phyloP scores from a whole-genome alignment of 2,888 invertebrate species.

The Didymodactylos carnosus region DNA sequence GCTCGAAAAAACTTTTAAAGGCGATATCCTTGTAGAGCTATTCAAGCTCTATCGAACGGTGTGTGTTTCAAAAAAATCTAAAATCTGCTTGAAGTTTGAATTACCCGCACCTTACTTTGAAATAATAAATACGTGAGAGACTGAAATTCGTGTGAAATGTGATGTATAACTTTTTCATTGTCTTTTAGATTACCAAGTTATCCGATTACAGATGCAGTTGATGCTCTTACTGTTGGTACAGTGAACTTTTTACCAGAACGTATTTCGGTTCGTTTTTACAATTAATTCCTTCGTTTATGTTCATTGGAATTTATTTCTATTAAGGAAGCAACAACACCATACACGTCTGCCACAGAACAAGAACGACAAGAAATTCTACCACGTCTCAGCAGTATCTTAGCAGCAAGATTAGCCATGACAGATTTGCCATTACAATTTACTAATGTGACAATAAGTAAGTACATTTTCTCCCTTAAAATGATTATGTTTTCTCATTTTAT shows the following conservation, averaged over 20 bases:
- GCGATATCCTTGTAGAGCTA: no score
- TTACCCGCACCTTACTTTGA: no score
- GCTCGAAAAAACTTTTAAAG: no score
- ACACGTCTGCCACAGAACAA: conserved; percentile 42
- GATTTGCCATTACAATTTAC: conserved; percentile 73
- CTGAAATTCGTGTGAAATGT: no score
- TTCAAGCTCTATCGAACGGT: no score
- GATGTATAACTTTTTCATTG: no score
- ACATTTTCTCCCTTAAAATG: not conserved
- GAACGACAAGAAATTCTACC: conserved; percentile 67
- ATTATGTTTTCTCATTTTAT: not conserved
- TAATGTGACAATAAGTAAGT: conserved; percentile 50
- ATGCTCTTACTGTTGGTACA: conserved; percentile 84
- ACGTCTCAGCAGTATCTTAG: conserved; percentile 67
- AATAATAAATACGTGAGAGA: no score
- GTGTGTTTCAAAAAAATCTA: no score
- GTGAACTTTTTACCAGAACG: not conserved
- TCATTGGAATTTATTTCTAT: not conserved
- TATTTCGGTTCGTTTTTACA: not conserved
- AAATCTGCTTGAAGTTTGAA: no score
- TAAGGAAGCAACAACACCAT: not conserved
- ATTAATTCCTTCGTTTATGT: not conserved
- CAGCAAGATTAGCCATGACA: conserved; percentile 69
- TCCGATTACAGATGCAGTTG: conserved; percentile 91
- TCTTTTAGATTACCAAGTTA: conserved; percentile 59